A percentile compares a stretch with the other conserved stretches of the same genome.
Evolutionary conservation across 64 coral and sea anemone species (phyloP).

Genomic region (Cladopsammia gracilis): DNA sequence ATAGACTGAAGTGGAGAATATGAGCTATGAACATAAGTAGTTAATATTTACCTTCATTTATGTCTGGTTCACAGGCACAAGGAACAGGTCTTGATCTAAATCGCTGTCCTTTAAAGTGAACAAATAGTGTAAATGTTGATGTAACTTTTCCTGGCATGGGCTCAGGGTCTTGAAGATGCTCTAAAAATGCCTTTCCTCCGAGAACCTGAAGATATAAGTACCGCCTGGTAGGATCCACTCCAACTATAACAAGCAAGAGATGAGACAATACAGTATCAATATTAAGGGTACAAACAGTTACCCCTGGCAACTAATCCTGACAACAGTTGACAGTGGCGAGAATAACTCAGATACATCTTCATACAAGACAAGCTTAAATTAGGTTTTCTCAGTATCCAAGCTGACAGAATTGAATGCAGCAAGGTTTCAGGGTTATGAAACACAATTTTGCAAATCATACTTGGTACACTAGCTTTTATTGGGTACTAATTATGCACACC

Average conservation of each 20-base stretch:
- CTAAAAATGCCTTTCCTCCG: constrained; percentile 97
- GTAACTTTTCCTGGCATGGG: constrained; percentile 89
- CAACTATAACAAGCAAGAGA: constrained; percentile 58
- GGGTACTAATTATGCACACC: too few species aligned
- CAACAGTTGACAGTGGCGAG: too few species aligned
- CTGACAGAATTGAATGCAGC: too few species aligned
- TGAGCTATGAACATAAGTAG: too few species aligned
- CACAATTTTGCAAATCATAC: too few species aligned
- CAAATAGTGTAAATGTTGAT: constrained; percentile 91
- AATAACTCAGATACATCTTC: too few species aligned
- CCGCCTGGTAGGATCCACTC: constrained; percentile 91
- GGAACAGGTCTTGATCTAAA: constrained; percentile 90
- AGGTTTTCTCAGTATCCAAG: too few species aligned
- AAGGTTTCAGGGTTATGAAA: too few species aligned
- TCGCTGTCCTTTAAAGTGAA: constrained; percentile 98
- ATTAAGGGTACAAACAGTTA: background rate
- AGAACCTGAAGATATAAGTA: constrained; percentile 96
- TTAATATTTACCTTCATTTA: constrained; percentile 84
- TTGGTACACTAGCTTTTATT: too few species aligned
- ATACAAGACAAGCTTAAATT: too few species aligned
- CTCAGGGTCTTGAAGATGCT: constrained; percentile 97
- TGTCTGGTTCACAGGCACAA: constrained; percentile 99
- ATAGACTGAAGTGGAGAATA: too few species aligned
- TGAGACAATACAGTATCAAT: background rate
- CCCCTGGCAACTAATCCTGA: too few species aligned